Evolutionary conservation across 2,888 invertebrate genomes (phyloP).

Genomic region (Anodontia alba): DNA sequence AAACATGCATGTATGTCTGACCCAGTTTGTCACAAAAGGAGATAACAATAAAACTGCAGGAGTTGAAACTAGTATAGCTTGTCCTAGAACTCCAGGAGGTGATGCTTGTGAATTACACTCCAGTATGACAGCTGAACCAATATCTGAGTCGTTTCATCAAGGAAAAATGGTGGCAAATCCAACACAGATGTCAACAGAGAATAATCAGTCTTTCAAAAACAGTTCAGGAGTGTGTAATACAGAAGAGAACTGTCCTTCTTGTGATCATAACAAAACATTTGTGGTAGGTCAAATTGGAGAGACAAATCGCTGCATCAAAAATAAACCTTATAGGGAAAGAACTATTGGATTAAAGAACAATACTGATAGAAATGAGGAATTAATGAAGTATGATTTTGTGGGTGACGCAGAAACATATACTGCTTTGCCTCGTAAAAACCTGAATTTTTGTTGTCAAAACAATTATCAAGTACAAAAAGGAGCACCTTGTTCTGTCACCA

Average conservation of each 20-base stretch:
- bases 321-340: not conserved
- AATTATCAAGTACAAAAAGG: too few relatives aligned
- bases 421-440: too few relatives aligned
- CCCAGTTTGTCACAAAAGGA: not conserved
- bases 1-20: constrained; percentile 26
- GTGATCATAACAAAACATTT: too few relatives aligned
- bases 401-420: too few relatives aligned
- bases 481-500: too few relatives aligned
- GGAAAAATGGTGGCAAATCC: not conserved
- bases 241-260: too few relatives aligned
- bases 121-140: not conserved
- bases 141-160: not conserved
- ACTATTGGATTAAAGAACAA: not conserved
- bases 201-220: not conserved
- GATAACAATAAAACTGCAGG: not conserved
- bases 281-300: too few relatives aligned
- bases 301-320: too few relatives aligned
- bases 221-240: too few relatives aligned
- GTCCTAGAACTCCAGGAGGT: not conserved
- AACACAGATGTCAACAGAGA: not conserved
- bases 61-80: not conserved
- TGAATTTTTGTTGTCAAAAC: too few relatives aligned
- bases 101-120: not conserved
- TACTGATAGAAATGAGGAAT: not conserved
- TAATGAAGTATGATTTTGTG: too few relatives aligned